Evolutionary conservation across 2,888 invertebrate genomes (phyloP).

Genomic region (Drosophila sordidula): DNA sequence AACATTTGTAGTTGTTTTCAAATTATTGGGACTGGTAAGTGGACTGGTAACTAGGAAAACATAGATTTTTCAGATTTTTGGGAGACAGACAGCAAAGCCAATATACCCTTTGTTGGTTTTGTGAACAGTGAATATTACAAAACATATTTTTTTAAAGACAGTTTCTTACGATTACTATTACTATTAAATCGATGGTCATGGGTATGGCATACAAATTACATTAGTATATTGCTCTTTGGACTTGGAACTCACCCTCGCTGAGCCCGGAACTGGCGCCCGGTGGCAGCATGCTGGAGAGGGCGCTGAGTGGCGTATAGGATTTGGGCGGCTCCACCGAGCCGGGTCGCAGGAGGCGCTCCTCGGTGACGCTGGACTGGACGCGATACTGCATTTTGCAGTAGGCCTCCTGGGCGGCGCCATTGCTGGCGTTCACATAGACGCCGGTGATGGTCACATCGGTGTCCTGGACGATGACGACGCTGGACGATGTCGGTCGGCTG

Average conservation of each 20-base stretch:
- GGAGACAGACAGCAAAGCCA: too few species aligned
- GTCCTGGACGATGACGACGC: constrained; percentile 93
- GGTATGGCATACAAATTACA: too few species aligned
- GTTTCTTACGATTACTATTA: too few species aligned
- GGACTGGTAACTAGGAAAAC: too few species aligned
- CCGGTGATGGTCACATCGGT: constrained; percentile 95
- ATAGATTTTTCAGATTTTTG: too few species aligned
- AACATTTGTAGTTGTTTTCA: too few species aligned
- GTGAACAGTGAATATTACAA: too few species aligned
- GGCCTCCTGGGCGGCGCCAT: constrained; percentile 91
- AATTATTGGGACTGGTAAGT: too few species aligned
- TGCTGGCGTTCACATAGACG: constrained; percentile 91
- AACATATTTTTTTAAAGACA: too few species aligned
- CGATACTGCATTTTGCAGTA: constrained; percentile 96
- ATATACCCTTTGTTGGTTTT: too few species aligned
- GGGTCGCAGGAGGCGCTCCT: constrained; percentile 91
- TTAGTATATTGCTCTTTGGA: neutral
- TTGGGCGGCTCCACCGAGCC: constrained; percentile 86
- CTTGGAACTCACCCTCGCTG: constrained; percentile 65
- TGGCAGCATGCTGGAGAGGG: constrained; percentile 95
- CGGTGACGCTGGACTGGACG: constrained; percentile 94
- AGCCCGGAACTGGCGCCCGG: constrained; percentile 86
- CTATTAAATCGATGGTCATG: too few species aligned
- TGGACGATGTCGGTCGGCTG: constrained; percentile 86
- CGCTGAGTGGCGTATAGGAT: constrained; percentile 93